These are phyloP conservation scores for Corapipo altera DNA, from an alignment of 2,113 vertebrate genomes.

Conservation along the genomic window DNA sequence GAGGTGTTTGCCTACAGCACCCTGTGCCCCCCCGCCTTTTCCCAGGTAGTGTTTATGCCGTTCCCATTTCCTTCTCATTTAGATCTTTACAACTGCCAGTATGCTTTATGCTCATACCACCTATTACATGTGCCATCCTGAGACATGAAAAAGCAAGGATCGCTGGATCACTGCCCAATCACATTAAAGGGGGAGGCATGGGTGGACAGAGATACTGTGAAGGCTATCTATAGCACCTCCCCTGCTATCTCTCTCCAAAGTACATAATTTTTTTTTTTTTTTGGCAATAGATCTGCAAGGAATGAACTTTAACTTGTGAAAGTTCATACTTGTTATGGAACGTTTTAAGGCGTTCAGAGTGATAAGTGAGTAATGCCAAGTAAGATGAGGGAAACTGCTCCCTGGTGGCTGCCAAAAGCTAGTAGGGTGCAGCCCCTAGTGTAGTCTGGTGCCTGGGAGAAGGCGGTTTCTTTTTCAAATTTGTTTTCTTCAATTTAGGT, in stretches of 20 bases:
- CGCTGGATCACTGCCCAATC: background rate
- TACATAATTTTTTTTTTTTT: background rate
- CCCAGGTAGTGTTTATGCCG: background rate
- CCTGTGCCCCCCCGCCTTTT: accelerated
- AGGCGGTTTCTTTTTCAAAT: background rate
- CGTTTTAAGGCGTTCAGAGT: background rate
- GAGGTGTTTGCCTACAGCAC: background rate
- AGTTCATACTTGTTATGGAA: background rate
- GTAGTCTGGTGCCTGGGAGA: background rate
- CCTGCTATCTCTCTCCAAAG: background rate
- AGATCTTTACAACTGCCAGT: background rate
- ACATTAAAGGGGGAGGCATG: background rate
- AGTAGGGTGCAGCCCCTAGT: background rate
- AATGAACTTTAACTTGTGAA: background rate
- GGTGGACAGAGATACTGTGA: background rate
- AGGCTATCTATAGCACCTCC: background rate
- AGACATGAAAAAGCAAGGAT: background rate
- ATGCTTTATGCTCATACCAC: background rate
- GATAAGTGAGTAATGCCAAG: background rate
- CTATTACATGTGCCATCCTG: background rate
- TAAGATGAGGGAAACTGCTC: background rate
- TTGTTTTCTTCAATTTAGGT: background rate
- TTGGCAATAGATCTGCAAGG: background rate
- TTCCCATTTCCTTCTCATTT: background rate
- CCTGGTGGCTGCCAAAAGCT: background rate